phyloP scores from a whole-genome alignment of 2,113 vertebrate genomes.

The Oncorhynchus mykiss region DNA sequence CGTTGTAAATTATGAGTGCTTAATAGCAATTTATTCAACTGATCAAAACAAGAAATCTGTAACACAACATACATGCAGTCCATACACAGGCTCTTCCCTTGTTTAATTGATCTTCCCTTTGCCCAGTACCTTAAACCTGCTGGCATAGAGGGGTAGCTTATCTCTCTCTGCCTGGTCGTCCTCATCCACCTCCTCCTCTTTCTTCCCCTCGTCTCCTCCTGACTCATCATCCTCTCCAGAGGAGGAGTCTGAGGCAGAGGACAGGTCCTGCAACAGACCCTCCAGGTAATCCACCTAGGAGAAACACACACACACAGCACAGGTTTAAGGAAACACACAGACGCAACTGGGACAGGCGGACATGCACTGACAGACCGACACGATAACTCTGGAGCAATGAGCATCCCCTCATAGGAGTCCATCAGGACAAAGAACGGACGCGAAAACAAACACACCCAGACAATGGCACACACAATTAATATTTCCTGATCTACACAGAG shows the following conservation, averaged over 20 bases:
- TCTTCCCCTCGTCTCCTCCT: conserved; percentile 44
- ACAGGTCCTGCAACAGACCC: conserved; percentile 60
- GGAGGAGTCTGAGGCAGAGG: conserved; percentile 40
- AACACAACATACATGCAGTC: too few relatives aligned
- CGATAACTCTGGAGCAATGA: neutral
- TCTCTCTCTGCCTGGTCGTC: conserved; percentile 75
- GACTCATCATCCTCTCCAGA: conserved; percentile 20
- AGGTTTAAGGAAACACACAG: conserved; percentile 14
- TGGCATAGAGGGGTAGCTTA: conserved; percentile 76
- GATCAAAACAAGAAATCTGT: neutral
- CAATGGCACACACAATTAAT: conserved; percentile 1
- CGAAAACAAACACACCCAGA: neutral
- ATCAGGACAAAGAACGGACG: too few relatives aligned
- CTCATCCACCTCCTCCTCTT: conserved; percentile 48
- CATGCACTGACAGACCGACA: neutral
- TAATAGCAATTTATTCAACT: neutral
- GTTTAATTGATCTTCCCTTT: conserved; percentile 46
- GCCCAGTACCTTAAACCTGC: conserved; percentile 78
- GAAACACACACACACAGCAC: neutral
- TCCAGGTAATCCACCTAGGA: conserved; percentile 60
- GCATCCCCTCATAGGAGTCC: too few relatives aligned
- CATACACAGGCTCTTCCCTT: neutral
- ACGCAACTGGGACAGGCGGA: too few relatives aligned
- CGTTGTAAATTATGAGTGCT: neutral
- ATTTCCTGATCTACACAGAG: conserved; percentile 43